These are phyloP conservation scores for Poeciliopsis retropinna DNA, from an alignment of 2,113 vertebrate genomes.

Conservation along the genomic window DNA sequence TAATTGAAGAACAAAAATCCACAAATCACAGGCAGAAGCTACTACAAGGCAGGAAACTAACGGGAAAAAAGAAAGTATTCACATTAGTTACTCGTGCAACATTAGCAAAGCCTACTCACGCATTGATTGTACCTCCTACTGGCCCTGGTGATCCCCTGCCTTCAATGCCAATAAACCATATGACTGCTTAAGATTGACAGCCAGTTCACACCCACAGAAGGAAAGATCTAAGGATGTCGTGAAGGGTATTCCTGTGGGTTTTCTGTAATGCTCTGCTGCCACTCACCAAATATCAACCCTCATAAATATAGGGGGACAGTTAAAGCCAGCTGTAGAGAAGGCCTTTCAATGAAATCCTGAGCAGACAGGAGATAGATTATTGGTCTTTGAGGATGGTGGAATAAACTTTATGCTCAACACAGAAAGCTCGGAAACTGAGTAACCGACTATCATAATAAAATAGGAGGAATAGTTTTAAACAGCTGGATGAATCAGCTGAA, in stretches of 20 bases:
- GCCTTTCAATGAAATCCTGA: conserved; percentile 42
- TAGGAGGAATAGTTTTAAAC: no score
- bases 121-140: conserved; percentile 7
- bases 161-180: conserved; percentile 14
- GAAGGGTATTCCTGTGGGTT: conserved; percentile 60
- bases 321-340: conserved; percentile 62
- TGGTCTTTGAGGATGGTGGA: conserved; percentile 45
- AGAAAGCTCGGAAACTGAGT: neutral
- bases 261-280: conserved; percentile 49
- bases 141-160: conserved; percentile 3
- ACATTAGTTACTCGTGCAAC: neutral
- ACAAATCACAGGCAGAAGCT: neutral
- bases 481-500: neutral
- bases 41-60: neutral
- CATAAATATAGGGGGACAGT: conserved; percentile 72
- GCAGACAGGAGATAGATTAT: conserved; percentile 18
- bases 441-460: no score
- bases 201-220: conserved; percentile 14
- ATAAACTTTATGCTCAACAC: neutral
- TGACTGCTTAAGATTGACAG: conserved; percentile 19
- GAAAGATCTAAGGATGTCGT: conserved; percentile 53
- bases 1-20: conserved; percentile 5
- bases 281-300: conserved; percentile 48
- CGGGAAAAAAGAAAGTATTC: neutral
- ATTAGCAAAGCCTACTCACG: conserved; percentile 1